These are phyloP conservation scores for Bursaphelenchus mucronatus DNA, from an alignment of 1,140 invertebrate species.

Conservation along the genomic window DNA sequence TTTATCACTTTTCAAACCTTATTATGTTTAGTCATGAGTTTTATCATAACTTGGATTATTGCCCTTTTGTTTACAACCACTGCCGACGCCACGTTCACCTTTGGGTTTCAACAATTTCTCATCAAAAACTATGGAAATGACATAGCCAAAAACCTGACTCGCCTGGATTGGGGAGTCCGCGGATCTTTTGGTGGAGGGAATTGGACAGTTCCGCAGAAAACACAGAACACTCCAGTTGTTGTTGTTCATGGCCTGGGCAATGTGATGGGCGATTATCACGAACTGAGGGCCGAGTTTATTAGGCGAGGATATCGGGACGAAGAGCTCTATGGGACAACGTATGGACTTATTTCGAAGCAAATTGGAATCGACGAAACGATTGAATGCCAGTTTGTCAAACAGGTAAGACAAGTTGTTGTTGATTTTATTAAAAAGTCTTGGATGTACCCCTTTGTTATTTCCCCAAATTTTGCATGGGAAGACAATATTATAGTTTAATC, in stretches of 20 bases:
- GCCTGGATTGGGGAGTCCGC: slow-evolving; percentile 16
- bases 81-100: slow-evolving; percentile 5
- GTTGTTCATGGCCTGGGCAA: slow-evolving; percentile 18
- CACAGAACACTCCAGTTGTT: slow-evolving; percentile 18
- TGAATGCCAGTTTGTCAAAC: background rate
- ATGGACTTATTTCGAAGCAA: slow-evolving; percentile 9
- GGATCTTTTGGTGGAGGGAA: slow-evolving; percentile 19
- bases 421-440: background rate
- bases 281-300: slow-evolving; percentile 2
- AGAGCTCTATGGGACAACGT: slow-evolving; percentile 22
- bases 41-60: no score
- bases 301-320: slow-evolving; percentile 7
- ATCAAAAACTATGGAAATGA: slow-evolving; percentile 1
- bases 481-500: background rate
- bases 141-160: slow-evolving; percentile 10
- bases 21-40: no score
- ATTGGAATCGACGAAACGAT: background rate
- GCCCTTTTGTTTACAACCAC: background rate
- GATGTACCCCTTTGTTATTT: background rate
- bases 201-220: background rate
- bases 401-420: background rate
- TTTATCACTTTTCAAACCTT: no score
- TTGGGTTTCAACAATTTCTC: slow-evolving; percentile 10
- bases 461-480: no score
- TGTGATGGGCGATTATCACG: slow-evolving; percentile 17